Percentiles rank a stretch among this genome's conserved stretches.
Evolutionary conservation across 2,888 invertebrate genomes (phyloP).

Genomic region (Drosophila melanosoma): DNA sequence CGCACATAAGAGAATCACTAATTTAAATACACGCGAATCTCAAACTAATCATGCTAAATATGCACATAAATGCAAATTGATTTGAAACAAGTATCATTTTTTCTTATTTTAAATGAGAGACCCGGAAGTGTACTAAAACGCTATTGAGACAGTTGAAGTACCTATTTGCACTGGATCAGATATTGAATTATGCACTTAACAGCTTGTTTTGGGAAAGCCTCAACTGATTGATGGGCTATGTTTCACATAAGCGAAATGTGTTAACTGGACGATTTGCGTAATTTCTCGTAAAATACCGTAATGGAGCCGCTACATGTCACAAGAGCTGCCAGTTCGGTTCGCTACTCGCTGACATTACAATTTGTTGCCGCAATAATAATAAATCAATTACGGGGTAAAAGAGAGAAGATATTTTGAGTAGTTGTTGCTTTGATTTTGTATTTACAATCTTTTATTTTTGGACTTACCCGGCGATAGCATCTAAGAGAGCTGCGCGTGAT

Average conservation of each 20-base stretch:
- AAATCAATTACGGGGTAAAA: slow-evolving; percentile 60
- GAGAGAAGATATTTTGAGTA: slow-evolving; percentile 47
- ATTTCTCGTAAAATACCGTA: slow-evolving; percentile 37
- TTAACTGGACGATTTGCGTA: slow-evolving; percentile 67
- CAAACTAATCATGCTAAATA: slow-evolving; percentile 32
- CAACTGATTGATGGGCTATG: slow-evolving; percentile 36
- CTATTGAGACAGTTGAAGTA: slow-evolving; percentile 40
- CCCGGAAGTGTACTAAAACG: slow-evolving; percentile 58
- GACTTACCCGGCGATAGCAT: slow-evolving; percentile 27
- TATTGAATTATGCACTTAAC: slow-evolving; percentile 56
- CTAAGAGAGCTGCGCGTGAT: slow-evolving; percentile 28
- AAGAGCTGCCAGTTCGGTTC: slow-evolving; percentile 40
- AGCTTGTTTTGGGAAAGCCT: slow-evolving; percentile 48
- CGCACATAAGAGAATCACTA: slow-evolving; percentile 60
- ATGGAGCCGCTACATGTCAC: slow-evolving; percentile 47
- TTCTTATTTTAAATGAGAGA: slow-evolving; percentile 36
- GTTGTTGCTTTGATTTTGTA: slow-evolving; percentile 19
- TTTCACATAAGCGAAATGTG: slow-evolving; percentile 65
- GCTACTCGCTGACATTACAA: slow-evolving; percentile 32
- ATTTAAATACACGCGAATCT: slow-evolving; percentile 35
- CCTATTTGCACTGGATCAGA: slow-evolving; percentile 36
- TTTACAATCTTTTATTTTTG: slow-evolving; percentile 14
- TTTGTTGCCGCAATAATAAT: slow-evolving; percentile 64
- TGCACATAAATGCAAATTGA: slow-evolving; percentile 59
- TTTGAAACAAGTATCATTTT: slow-evolving; percentile 45